These are phyloP conservation scores for Scytalopus superciliaris DNA, from an alignment of 2,113 vertebrate species.

Conservation along the genomic window DNA sequence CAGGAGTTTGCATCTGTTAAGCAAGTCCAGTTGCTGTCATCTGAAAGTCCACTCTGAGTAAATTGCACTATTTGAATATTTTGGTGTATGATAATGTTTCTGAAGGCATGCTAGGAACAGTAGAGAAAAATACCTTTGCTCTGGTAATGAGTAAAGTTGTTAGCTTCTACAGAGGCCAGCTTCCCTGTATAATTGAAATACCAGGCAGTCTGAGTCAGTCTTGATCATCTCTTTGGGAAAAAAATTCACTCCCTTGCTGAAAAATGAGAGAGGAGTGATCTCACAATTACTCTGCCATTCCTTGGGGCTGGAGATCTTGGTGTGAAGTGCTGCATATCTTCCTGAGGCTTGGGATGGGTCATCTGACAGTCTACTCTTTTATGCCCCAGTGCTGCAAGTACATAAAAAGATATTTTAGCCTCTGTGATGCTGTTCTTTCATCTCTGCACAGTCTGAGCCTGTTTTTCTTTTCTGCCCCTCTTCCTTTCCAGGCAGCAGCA, in stretches of 20 bases:
- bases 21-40: not conserved
- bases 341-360: not conserved
- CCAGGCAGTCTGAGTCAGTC: not conserved
- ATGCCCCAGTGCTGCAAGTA: not conserved
- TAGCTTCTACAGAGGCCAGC: not conserved
- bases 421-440: not conserved
- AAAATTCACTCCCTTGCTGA: not conserved
- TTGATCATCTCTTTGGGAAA: not conserved
- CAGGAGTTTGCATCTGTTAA: not conserved
- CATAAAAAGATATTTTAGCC: not conserved
- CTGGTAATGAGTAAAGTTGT: not conserved
- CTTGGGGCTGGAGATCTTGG: rapidly evolving
- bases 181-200: conserved; percentile 18
- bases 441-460: not conserved
- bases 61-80: not conserved
- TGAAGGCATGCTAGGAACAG: not conserved
- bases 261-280: not conserved
- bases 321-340: not conserved
- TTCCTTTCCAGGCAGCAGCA: not conserved
- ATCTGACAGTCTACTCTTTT: not conserved
- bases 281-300: not conserved
- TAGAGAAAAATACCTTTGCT: conserved; percentile 20
- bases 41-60: not conserved
- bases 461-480: not conserved
- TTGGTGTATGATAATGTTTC: not conserved